Conservation (phyloP, 2,888 invertebrate species). For the Zygaena filipendulae region DNA sequence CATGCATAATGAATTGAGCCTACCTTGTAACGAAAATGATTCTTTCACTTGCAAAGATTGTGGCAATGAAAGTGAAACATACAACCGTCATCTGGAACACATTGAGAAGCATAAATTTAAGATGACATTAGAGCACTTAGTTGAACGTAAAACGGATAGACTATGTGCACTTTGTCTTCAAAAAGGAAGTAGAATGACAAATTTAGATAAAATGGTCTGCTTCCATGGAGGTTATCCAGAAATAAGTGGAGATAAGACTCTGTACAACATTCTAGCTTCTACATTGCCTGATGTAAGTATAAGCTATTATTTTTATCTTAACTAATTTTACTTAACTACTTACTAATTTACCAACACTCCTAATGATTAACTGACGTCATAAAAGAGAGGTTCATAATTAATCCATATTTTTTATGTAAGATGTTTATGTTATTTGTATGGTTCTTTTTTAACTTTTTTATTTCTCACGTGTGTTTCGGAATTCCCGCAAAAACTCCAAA, state of each 20-base stretch:
- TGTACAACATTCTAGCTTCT: constrained; percentile 34
- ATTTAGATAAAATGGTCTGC: constrained; percentile 31
- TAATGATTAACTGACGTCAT: no score
- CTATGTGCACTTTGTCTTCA: constrained; percentile 43
- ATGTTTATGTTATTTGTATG: no score
- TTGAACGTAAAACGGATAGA: constrained; percentile 33
- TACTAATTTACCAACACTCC: no score
- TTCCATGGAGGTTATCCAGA: constrained; percentile 47
- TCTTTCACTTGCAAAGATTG: constrained; percentile 38
- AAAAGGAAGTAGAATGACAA: constrained; percentile 25
- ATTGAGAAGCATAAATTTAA: constrained; percentile 54
- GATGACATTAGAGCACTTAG: constrained; percentile 31
- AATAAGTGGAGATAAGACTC: constrained; percentile 33
- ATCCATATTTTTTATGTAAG: no score
- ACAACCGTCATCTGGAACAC: constrained; percentile 37
- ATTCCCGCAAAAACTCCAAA: no score
- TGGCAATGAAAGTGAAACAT: constrained; percentile 22
- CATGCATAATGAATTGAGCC: neutral
- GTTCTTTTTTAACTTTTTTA: no score
- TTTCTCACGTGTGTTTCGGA: no score
- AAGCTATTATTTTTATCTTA: constrained; percentile 2
- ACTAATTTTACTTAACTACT: no score
- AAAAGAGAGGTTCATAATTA: no score
- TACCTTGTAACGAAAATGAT: constrained; percentile 6
- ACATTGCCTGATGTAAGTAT: constrained; percentile 47